Percentiles rank a stretch among this genome's conserved stretches.
phyloP scores from a whole-genome alignment of 2,888 invertebrate species.

The Hyalella azteca region DNA sequence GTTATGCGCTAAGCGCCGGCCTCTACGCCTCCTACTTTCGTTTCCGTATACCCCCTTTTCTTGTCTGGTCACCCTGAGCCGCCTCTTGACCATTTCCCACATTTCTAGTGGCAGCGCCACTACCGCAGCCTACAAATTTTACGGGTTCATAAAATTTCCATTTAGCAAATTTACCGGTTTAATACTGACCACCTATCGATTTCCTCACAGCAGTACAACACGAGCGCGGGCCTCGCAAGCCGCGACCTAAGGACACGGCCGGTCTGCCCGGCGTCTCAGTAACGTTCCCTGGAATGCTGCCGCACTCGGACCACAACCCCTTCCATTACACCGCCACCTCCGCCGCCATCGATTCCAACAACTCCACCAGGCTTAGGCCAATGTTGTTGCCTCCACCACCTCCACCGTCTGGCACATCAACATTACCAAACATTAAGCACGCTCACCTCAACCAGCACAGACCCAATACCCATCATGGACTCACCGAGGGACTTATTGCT shows the following conservation, averaged over 20 bases:
- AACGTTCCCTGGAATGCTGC: conserved; percentile 38
- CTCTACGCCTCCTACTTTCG: no score
- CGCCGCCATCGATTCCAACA: conserved; percentile 45
- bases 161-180: no score
- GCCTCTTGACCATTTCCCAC: no score
- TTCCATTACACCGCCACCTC: conserved; percentile 49
- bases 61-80: no score
- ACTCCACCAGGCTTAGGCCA: conserved; percentile 55
- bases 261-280: conserved; percentile 52
- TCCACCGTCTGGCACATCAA: conserved; percentile 60
- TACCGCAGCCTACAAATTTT: no score
- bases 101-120: no score
- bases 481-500: conserved; percentile 71
- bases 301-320: conserved; percentile 62
- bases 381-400: conserved; percentile 58
- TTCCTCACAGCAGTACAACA: conserved; percentile 86
- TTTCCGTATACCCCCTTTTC: no score
- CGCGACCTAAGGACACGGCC: conserved; percentile 73
- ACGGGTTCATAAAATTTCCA: no score
- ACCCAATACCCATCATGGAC: conserved; percentile 53
- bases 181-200: conserved; percentile 16
- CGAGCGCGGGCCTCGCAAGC: conserved; percentile 93
- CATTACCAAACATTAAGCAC: conserved; percentile 5
- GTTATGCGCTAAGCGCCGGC: no score
- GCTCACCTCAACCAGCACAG: conserved; percentile 40